Conservation (phyloP, 2,113 vertebrate genomes). For the Tupaia chinensis region DNA sequence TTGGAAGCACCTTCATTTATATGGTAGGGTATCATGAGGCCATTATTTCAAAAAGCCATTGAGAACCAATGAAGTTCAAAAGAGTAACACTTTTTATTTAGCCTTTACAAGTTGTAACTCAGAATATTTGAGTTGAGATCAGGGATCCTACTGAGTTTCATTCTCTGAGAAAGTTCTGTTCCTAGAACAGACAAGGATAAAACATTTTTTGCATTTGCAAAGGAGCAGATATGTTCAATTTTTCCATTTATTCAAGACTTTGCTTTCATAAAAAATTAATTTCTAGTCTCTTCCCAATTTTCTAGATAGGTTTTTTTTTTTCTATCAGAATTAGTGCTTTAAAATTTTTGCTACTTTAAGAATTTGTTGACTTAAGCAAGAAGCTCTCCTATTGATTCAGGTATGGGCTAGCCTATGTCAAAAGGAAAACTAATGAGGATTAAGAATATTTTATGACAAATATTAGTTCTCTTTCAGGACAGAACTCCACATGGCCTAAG, state of each 20-base stretch:
- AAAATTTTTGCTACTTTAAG: not conserved
- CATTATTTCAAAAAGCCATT: not conserved
- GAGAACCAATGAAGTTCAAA: slow-evolving; percentile 17
- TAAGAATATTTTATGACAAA: slow-evolving; percentile 25
- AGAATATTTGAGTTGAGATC: not conserved
- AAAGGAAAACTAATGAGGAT: slow-evolving; percentile 14
- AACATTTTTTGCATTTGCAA: not conserved
- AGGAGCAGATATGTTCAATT: not conserved
- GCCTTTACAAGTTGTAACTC: slow-evolving; percentile 16
- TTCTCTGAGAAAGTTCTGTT: slow-evolving; percentile 4
- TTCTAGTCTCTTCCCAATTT: slow-evolving; percentile 9
- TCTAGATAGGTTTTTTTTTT: slow-evolving; percentile 18
- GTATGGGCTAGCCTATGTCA: not conserved
- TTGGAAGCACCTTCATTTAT: not conserved
- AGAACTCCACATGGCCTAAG: not conserved
- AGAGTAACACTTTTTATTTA: not conserved
- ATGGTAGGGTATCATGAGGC: not conserved
- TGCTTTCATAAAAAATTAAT: not conserved
- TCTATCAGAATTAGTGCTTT: not conserved
- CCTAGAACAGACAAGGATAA: not conserved
- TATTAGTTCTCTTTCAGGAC: not conserved
- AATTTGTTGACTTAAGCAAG: slow-evolving; percentile 13
- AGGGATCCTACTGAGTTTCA: not conserved
- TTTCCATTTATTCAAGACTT: not conserved
- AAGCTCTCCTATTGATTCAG: not conserved